Conservation (phyloP, 2,113 vertebrate genomes). For the Jaculus jaculus region DNA sequence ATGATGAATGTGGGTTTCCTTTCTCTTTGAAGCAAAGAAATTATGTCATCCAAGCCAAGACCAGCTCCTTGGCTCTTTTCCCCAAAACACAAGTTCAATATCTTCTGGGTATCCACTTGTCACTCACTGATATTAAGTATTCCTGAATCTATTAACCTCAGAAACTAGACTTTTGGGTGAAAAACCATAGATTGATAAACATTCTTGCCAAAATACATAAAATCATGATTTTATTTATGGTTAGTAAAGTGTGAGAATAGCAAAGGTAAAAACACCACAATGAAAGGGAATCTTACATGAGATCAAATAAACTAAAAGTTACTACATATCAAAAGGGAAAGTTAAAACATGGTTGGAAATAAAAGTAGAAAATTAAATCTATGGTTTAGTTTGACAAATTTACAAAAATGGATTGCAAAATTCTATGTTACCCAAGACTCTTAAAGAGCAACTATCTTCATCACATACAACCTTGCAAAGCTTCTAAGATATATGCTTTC, state of each 20-base stretch:
- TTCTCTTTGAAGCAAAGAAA: constrained; percentile 15
- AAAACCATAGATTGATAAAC: neutral
- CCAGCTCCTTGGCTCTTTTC: neutral
- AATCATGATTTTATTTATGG: neutral
- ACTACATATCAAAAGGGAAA: constrained; percentile 6
- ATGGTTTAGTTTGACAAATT: no score
- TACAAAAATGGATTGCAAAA: neutral
- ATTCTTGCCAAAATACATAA: constrained; percentile 34
- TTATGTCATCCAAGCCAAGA: neutral
- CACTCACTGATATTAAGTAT: constrained; percentile 4
- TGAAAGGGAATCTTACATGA: neutral
- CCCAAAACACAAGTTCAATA: constrained; percentile 31
- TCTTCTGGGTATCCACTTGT: constrained; percentile 22
- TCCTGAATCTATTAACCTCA: constrained; percentile 23
- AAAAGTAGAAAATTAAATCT: constrained; percentile 41
- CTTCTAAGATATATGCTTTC: neutral
- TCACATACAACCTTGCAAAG: neutral
- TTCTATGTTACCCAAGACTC: neutral
- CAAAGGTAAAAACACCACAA: neutral
- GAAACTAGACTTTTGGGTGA: constrained; percentile 15
- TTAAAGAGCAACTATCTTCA: neutral
- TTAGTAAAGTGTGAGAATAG: neutral
- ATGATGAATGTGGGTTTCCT: constrained; percentile 22
- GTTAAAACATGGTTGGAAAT: constrained; percentile 6
- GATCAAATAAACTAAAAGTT: neutral